phyloP scores from a whole-genome alignment of 2,888 invertebrate species.

The Crematogaster levior region DNA sequence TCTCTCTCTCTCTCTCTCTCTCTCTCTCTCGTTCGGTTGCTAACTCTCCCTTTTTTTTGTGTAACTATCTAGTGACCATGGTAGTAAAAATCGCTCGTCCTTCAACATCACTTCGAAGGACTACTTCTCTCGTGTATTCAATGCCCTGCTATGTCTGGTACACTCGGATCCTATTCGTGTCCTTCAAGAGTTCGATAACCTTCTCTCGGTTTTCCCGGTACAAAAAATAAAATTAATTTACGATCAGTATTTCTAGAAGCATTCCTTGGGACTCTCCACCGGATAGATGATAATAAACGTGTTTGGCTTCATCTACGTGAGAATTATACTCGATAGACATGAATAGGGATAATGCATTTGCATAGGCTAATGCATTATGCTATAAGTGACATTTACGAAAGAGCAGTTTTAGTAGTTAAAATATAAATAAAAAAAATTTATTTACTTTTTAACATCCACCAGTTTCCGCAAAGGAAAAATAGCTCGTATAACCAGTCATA shows the following conservation, averaged over 20 bases:
- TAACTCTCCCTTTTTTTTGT: too few species aligned
- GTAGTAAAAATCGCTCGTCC: constrained; percentile 33
- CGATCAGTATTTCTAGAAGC: background rate
- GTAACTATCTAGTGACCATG: constrained; percentile 16
- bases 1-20: background rate
- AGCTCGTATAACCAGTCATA: background rate
- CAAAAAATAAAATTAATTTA: background rate
- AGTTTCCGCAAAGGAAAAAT: background rate
- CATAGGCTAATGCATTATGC: background rate
- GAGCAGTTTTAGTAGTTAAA: background rate
- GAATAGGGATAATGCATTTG: background rate
- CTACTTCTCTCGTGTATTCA: background rate
- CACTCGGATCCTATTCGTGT: constrained; percentile 38
- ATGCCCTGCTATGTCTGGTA: background rate
- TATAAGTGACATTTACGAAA: background rate
- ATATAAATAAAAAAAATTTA: background rate
- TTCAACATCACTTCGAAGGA: background rate
- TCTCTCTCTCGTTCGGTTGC: background rate
- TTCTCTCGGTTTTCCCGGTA: background rate
- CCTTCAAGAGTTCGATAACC: constrained; percentile 68
- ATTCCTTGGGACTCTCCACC: background rate
- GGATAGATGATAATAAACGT: background rate
- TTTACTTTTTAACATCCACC: too few species aligned
- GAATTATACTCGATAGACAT: background rate
- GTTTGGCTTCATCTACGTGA: background rate